Evolutionary conservation across 2,113 vertebrate species (phyloP), one percentile per base, ranked within the genome.

Genomic region (Thryonomys swinderianus): DNA sequence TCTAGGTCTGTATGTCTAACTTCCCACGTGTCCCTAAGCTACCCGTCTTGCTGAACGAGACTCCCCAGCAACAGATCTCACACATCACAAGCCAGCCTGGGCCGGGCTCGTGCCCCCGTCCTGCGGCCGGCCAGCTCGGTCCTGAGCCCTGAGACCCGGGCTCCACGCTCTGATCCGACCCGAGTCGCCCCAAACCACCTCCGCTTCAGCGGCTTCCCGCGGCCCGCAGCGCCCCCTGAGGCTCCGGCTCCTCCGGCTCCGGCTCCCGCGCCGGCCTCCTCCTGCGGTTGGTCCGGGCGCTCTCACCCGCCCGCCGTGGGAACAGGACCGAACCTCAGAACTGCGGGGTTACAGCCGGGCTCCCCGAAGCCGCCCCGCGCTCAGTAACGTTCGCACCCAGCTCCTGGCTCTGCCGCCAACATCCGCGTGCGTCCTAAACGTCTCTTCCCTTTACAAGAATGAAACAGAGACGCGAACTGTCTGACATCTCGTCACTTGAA

Each of bases 171-270:
- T 51, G 48, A 51, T 5, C 48, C 48, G 48, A 51, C 10, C 48
- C n/a, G n/a, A 51, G 48, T 51, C 48, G 6, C 48, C 48, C 5
- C 48, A 51, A 10, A 5, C 48, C 48, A 51, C 48, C 48, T 51
- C 6, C 48, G 6, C 48, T 5, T 51, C 48, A 51, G 10, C 48
- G 16, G 17, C 16, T 17, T 57, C 55, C 55, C 55, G 55, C 55
- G 55, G 53, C 16, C 94, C 82, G 32, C 85, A 96, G 96, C 45
- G 5, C 96, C 96, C 97, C 96, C 96, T 82, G 85, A 59, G 76
- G 88, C 37, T 10, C 48, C 48, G 48, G 48, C 48, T 7, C 48
- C 48, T 10, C 6, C 48, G 10, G 6, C 48, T 5, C 48, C 48
- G 48, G 48, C 48, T 51, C 48, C 48, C 5, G 48, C 48, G 6